phyloP scores from a whole-genome alignment of 2,888 invertebrate species.

The Pyralis farinalis region DNA sequence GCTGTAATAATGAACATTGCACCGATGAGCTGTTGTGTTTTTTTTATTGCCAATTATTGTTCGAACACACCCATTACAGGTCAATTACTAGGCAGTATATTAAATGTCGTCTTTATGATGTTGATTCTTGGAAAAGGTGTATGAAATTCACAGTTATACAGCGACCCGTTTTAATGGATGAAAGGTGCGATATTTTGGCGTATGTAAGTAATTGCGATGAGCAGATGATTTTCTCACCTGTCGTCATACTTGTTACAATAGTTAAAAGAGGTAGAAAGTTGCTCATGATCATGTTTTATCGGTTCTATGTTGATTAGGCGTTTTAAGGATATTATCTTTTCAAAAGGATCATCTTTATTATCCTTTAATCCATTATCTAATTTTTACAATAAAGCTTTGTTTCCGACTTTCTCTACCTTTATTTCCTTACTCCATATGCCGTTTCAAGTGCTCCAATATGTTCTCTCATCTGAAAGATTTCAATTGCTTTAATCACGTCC shows the following conservation, averaged over 20 bases:
- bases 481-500: too few relatives aligned
- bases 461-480: too few relatives aligned
- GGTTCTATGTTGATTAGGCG: too few relatives aligned
- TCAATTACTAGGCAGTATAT: constrained; percentile 16
- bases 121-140: not conserved
- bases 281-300: too few relatives aligned
- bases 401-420: too few relatives aligned
- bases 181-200: not conserved
- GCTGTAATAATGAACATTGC: constrained; percentile 25
- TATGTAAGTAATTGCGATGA: not conserved
- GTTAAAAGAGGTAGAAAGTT: not conserved
- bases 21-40: constrained; percentile 35
- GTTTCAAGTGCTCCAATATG: too few relatives aligned
- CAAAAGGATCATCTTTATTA: too few relatives aligned
- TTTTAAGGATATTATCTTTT: too few relatives aligned
- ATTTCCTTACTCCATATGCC: too few relatives aligned
- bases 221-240: not conserved
- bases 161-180: not conserved
- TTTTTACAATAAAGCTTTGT: too few relatives aligned
- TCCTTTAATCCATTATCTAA: too few relatives aligned
- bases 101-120: constrained; percentile 7
- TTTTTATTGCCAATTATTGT: constrained; percentile 17
- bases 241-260: not conserved
- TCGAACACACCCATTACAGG: constrained; percentile 2
- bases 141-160: too few relatives aligned